These are phyloP conservation scores for Pediacus dermestoides DNA, from an alignment of 2,888 invertebrate species.

Conservation along the genomic window DNA sequence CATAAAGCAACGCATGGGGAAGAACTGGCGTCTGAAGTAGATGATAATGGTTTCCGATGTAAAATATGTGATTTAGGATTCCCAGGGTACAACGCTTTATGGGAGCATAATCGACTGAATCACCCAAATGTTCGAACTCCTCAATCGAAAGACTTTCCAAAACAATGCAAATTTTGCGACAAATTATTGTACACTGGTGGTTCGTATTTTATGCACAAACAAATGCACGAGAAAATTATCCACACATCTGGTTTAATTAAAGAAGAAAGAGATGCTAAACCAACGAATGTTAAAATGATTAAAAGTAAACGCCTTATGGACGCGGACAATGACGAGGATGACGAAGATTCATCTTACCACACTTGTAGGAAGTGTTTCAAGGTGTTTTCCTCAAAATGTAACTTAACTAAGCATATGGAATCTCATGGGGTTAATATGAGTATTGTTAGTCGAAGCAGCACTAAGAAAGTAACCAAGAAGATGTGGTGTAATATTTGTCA, in stretches of 20 bases:
- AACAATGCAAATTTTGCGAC: conserved; percentile 40
- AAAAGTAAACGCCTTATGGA: too few species aligned
- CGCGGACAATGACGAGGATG: conserved; percentile 22
- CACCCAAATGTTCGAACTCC: conserved; percentile 34
- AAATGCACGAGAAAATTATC: conserved; percentile 44
- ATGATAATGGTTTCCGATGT: conserved; percentile 54
- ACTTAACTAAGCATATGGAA: conserved; percentile 50
- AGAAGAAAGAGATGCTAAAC: too few species aligned
- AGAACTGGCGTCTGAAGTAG: conserved; percentile 32
- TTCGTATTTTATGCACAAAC: conserved; percentile 40
- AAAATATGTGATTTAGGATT: conserved; percentile 55
- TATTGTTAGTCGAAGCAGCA: conserved; percentile 32
- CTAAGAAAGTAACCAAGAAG: conserved; percentile 32
- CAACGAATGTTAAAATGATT: too few species aligned
- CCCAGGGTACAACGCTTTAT: conserved; percentile 37
- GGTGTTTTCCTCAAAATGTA: conserved; percentile 49
- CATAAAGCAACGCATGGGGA: conserved; percentile 43
- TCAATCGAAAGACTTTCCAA: conserved; percentile 32
- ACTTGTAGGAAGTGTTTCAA: conserved; percentile 54
- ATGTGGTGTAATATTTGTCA: conserved; percentile 64
- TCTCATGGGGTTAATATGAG: conserved; percentile 49
- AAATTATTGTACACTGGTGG: conserved; percentile 39
- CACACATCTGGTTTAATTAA: too few species aligned
- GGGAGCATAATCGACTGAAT: conserved; percentile 41
- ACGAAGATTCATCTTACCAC: conserved; percentile 41